A percentile compares a stretch with the other conserved stretches of the same genome.
Conservation (phyloP, 2,113 vertebrate genomes). For the Platycercus adscitus region DNA sequence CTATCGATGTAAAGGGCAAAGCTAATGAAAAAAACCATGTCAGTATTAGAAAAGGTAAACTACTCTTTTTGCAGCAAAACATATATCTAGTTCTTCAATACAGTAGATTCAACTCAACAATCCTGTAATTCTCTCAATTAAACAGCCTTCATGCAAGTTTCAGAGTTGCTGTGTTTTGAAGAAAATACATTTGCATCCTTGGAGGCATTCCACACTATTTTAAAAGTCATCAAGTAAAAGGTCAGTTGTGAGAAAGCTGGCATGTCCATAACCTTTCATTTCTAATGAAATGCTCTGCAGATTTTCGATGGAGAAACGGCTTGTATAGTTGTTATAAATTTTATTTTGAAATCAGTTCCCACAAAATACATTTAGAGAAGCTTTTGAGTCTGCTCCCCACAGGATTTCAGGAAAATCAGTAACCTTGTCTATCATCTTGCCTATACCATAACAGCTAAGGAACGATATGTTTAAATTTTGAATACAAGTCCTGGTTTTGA, state of each 20-base stretch:
- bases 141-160: conserved; percentile 3
- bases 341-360: neutral
- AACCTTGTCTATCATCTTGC: neutral
- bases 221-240: conserved; percentile 14
- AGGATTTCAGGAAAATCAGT: neutral
- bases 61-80: neutral
- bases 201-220: neutral
- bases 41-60: conserved; percentile 10
- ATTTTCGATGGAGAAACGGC: neutral
- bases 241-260: neutral
- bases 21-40: neutral
- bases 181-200: conserved; percentile 31
- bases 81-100: neutral
- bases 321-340: neutral
- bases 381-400: neutral
- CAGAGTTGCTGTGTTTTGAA: neutral
- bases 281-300: neutral
- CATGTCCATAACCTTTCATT: conserved; percentile 12
- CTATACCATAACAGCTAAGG: neutral
- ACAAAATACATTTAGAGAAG: neutral
- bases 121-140: conserved; percentile 37
- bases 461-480: neutral
- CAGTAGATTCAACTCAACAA: neutral
- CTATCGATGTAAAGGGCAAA: conserved; percentile 32
- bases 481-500: neutral